Base-by-base conservation (phyloP, 2,113 vertebrate genomes). In the Bubo bubo region DNA sequence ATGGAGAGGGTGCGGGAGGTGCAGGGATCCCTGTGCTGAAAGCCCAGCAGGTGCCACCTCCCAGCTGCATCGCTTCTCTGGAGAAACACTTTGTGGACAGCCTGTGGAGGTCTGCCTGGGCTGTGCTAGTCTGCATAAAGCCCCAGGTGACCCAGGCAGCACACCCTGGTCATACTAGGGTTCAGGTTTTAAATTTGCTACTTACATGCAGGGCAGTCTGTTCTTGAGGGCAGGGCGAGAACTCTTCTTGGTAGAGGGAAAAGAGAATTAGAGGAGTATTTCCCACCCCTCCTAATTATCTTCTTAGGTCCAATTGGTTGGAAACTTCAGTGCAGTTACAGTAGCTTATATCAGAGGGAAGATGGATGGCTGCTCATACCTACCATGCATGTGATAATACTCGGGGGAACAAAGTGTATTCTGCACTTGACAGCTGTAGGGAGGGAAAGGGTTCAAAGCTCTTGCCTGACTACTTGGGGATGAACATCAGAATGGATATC, bases 1-100 rank as follows among this genome's bases (percentile, higher is more conserved):
- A 16, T 0, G 0, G 27, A 45, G 13, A n/a, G n/a, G 12, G 9
- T 13, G 8, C 2, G 2, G 37, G 35, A 82, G 30, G 8, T 27
- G 7, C 22, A 41, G 58, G 43, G 13, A 45, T 27, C 26, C 35
- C 53, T 63, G 27, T 45, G 56, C 45, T 50, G 9, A 83, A 91
- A 88, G 39, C 18, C 53, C 53, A 72, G 28, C 22, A 32, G 19
- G 12, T 83, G 14, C 47, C 72, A 59, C 37, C 24, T 75, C 37
- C 47, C 41, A 80, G 26, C 9, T 41, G 37, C 47, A 30, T 15
- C 1, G 1, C 21, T 79, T 53, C 27, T 82, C 24, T 35, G 52
- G 12, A 37, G 80, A 75, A 81, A 50, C 14, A 34, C 39, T 83
- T 83, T 49, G 10, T 52, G 58, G 35, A 64, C 17, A 86, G 26